Conservation (phyloP, 2,797 vertebrate genomes). For the Vultur gryphus region DNA sequence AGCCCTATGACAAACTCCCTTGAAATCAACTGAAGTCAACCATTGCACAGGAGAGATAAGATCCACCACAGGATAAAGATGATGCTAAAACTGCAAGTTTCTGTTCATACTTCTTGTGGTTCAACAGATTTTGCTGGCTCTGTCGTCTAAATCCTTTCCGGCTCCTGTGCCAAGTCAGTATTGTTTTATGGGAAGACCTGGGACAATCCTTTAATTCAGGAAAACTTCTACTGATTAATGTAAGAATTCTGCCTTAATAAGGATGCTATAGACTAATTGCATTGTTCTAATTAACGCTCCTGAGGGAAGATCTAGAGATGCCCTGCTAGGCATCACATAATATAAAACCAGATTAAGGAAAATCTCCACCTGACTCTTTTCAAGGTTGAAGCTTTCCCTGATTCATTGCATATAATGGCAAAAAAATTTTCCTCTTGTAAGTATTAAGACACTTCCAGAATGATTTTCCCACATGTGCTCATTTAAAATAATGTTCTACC, state of each 20-base stretch:
- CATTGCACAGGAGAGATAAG: neutral
- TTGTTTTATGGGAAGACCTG: neutral
- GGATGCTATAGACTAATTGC: neutral
- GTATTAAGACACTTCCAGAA: neutral
- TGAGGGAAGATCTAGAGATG: neutral
- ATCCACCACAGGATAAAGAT: neutral
- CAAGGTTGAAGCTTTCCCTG: neutral
- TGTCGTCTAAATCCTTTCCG: neutral
- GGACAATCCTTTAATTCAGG: neutral
- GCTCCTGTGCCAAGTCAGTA: neutral
- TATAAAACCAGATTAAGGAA: neutral
- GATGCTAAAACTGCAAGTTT: neutral
- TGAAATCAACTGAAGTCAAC: neutral
- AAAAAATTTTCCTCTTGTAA: neutral
- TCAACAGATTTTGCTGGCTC: neutral
- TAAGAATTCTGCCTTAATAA: constrained; percentile 10
- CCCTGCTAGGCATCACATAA: neutral
- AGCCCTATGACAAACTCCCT: neutral
- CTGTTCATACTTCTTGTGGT: neutral
- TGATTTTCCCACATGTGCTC: rapidly evolving
- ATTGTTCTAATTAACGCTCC: constrained; percentile 2
- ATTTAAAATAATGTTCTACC: neutral
- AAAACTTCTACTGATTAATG: neutral
- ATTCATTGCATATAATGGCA: neutral
- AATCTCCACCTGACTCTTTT: neutral